These are phyloP conservation scores for Callimorpha dominula DNA, from an alignment of 2,888 invertebrate species.

Conservation along the genomic window DNA sequence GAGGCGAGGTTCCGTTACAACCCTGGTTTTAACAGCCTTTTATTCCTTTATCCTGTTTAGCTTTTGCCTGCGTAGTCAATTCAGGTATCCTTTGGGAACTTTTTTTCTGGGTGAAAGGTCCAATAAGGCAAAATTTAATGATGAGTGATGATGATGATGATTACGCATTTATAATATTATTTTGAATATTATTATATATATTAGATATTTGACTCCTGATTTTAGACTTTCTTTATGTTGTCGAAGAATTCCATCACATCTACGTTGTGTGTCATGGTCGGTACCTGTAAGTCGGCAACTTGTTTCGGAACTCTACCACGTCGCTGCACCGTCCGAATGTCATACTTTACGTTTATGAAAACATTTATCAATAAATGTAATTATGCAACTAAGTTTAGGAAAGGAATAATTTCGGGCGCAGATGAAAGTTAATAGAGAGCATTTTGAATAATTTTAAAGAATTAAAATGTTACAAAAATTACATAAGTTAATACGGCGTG, in stretches of 20 bases:
- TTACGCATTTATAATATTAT: too few relatives aligned
- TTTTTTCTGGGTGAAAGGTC: too few relatives aligned
- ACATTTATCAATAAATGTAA: slow-evolving; percentile 25
- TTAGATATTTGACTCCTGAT: too few relatives aligned
- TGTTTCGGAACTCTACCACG: slow-evolving; percentile 33
- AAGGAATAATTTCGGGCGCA: slow-evolving; percentile 4
- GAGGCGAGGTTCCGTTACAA: too few relatives aligned
- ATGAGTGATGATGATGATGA: too few relatives aligned
- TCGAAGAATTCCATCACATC: background rate
- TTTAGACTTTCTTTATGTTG: background rate
- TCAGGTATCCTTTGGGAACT: too few relatives aligned
- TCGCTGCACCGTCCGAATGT: slow-evolving; percentile 16
- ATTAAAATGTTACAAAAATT: background rate
- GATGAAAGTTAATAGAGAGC: background rate
- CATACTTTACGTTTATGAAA: slow-evolving; percentile 27
- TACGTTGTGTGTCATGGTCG: background rate
- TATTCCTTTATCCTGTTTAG: too few relatives aligned
- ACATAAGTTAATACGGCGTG: background rate
- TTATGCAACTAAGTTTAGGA: slow-evolving; percentile 31
- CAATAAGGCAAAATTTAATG: too few relatives aligned
- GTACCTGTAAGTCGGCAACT: slow-evolving; percentile 21
- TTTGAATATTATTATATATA: too few relatives aligned
- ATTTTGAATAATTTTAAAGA: too few relatives aligned
- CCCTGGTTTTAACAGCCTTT: too few relatives aligned
- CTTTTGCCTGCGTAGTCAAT: too few relatives aligned